Evolutionary conservation across 2,888 invertebrate genomes (phyloP).

Genomic region (Chymomyza amoena): DNA sequence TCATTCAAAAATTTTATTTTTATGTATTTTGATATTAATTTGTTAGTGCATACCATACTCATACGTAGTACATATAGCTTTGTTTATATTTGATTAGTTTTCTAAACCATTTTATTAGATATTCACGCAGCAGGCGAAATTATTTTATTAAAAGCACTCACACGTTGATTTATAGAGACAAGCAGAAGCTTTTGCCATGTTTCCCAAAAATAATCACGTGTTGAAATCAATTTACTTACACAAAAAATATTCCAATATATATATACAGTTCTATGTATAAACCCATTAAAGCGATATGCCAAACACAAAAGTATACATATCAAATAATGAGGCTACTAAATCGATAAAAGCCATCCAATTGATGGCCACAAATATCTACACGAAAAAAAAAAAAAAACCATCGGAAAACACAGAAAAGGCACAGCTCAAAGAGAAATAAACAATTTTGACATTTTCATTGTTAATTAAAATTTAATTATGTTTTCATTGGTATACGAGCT

Average conservation of each 20-base stretch:
- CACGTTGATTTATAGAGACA: background rate
- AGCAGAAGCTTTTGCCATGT: background rate
- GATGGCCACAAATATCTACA: slow-evolving; percentile 16
- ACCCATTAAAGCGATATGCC: slow-evolving; percentile 31
- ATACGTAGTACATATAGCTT: background rate
- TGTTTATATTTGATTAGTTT: background rate
- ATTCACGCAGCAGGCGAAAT: background rate
- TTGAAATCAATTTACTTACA: slow-evolving; percentile 36
- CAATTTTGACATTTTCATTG: slow-evolving; percentile 63
- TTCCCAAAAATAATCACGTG: slow-evolving; percentile 51
- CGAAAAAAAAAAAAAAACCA: slow-evolving; percentile 6
- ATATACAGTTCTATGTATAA: background rate
- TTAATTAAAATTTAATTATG: slow-evolving; percentile 71
- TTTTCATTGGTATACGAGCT: slow-evolving; percentile 32
- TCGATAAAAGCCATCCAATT: slow-evolving; percentile 32
- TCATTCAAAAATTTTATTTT: background rate
- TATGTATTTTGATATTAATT: background rate
- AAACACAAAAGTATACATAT: slow-evolving; percentile 2
- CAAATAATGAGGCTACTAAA: slow-evolving; percentile 3
- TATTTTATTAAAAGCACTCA: background rate
- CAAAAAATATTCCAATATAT: background rate
- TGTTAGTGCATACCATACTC: background rate
- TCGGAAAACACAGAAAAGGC: slow-evolving; percentile 31
- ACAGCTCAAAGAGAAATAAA: slow-evolving; percentile 16
- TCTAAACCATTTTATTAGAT: background rate